Evolutionary conservation across 2,888 invertebrate genomes (phyloP).

Genomic region (Anthrax anthrax): DNA sequence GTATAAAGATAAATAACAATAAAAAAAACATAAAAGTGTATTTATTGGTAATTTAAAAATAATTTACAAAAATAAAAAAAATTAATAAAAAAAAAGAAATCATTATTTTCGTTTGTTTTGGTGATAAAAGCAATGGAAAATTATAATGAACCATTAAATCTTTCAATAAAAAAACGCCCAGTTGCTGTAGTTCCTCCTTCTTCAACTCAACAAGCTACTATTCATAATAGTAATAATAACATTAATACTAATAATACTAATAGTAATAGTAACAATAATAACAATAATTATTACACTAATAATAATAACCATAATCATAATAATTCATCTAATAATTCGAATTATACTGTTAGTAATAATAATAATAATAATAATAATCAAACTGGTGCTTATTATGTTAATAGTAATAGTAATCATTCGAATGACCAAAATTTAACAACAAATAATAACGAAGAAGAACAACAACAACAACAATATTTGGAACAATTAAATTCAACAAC

Average conservation of each 20-base stretch:
- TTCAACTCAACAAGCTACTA: conserved; percentile 15
- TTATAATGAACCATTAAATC: conserved; percentile 34
- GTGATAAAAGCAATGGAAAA: conserved; percentile 15
- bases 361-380: conserved; percentile 6
- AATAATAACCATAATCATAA: conserved; percentile 1
- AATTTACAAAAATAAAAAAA: neutral
- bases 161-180: conserved; percentile 37
- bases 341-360: neutral
- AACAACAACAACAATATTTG: neutral
- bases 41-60: neutral
- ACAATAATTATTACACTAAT: neutral
- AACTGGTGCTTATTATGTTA: neutral
- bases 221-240: conserved; percentile 3
- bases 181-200: conserved; percentile 41
- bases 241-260: conserved; percentile 11
- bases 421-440: too few species aligned
- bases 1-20: too few species aligned
- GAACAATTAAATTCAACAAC: neutral
- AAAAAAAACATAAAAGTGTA: too few species aligned
- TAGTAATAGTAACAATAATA: conserved; percentile 7
- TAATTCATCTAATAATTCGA: conserved; percentile 4
- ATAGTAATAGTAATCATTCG: neutral
- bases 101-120: conserved; percentile 1
- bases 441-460: neutral
- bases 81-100: neutral